Evolutionary conservation across 2,113 vertebrate species (phyloP).

Genomic region (Myotis davidii): DNA sequence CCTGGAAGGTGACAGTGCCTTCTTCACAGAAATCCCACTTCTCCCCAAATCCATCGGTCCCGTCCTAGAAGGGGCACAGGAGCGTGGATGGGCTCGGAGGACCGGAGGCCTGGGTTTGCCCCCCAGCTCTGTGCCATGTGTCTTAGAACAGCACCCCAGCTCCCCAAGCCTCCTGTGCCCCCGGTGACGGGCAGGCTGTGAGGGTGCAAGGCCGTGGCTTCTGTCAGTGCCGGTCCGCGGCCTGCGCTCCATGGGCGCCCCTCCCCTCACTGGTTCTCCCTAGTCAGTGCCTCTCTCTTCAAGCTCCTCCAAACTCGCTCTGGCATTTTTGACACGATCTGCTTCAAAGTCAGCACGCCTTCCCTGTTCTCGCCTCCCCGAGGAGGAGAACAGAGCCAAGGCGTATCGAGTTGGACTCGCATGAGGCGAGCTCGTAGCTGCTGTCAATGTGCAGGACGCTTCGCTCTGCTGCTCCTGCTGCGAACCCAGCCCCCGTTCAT

Average conservation of each 20-base stretch:
- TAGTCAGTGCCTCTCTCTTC: not conserved
- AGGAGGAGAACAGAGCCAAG: not conserved
- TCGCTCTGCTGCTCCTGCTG: not conserved
- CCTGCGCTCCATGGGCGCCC: rapidly evolving
- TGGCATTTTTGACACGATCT: not conserved
- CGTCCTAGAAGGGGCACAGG: not conserved
- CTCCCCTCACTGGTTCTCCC: not conserved
- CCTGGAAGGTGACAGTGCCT: not conserved
- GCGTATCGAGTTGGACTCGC: not conserved
- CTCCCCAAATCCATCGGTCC: not conserved
- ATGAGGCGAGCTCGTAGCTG: not conserved
- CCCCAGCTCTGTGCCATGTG: not conserved
- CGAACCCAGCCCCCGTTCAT: not conserved
- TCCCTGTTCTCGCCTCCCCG: not conserved
- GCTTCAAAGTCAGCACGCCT: not conserved
- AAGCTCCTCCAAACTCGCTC: not conserved
- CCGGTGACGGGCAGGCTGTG: not conserved
- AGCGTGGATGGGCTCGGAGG: not conserved
- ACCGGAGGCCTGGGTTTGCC: not conserved
- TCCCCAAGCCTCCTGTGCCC: not conserved
- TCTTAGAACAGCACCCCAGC: not conserved
- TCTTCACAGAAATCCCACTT: not conserved
- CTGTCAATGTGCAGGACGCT: not conserved
- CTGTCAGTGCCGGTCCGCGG: not conserved
- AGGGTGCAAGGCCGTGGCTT: not conserved